Percentiles rank a stretch among this genome's conserved stretches.
Evolutionary conservation across 2,113 vertebrate species (phyloP).

Genomic region (Climacteris rufus): DNA sequence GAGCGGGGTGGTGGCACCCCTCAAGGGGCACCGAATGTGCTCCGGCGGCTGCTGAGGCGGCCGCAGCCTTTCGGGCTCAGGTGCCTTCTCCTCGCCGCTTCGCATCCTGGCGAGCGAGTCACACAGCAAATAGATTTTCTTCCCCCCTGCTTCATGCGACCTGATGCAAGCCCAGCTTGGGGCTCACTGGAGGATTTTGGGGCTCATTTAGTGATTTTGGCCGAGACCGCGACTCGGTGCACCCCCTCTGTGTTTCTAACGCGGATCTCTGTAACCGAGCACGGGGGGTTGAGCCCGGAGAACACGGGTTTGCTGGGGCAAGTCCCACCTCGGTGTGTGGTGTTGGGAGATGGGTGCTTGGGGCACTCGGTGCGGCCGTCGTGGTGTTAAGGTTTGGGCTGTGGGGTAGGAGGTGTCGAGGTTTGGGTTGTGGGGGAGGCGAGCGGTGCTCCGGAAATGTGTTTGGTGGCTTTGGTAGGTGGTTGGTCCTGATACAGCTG

Average conservation of each 20-base stretch:
- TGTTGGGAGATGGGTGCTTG: not conserved
- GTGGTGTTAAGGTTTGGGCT: not conserved
- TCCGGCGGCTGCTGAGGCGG: not conserved
- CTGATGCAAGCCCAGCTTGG: not conserved
- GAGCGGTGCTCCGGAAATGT: not conserved
- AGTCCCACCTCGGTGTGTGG: accelerated
- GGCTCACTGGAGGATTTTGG: not conserved
- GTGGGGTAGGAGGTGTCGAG: not conserved
- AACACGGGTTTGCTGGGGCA: not conserved
- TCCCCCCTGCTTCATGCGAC: not conserved
- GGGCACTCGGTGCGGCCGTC: accelerated
- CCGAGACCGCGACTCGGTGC: not conserved
- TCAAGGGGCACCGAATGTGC: not conserved
- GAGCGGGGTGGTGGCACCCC: not conserved
- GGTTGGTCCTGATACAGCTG: not conserved
- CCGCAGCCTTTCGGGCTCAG: not conserved
- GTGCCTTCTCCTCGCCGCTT: not conserved
- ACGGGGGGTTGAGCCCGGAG: accelerated
- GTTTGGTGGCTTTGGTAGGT: not conserved
- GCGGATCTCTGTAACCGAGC: accelerated
- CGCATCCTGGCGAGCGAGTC: not conserved
- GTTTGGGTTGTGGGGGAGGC: not conserved
- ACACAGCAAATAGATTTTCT: not conserved
- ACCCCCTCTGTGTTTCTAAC: not conserved
- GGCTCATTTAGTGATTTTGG: not conserved